Percentiles rank a stretch among this genome's conserved stretches.
These are phyloP conservation scores for Lithosia quadra DNA, from an alignment of 2,888 invertebrate genomes.

Conservation along the genomic window DNA sequence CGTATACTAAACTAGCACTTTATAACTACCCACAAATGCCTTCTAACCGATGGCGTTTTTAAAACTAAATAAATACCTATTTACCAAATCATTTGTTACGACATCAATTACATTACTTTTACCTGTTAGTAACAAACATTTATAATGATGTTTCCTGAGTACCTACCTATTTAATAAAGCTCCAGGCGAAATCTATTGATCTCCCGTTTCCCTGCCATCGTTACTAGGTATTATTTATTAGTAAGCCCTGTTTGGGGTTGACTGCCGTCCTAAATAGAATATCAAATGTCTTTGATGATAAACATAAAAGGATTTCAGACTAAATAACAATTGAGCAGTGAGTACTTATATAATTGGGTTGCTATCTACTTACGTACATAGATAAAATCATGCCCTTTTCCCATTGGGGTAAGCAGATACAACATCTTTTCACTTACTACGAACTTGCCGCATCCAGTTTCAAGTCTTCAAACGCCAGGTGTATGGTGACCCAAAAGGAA, in stretches of 20 bases:
- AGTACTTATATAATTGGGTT: background rate
- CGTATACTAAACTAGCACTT: no score
- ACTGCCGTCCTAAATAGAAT: slow-evolving; percentile 53
- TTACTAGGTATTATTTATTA: slow-evolving; percentile 54
- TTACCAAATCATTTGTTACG: background rate
- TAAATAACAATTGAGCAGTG: background rate
- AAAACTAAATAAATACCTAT: background rate
- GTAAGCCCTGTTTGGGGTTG: slow-evolving; percentile 25
- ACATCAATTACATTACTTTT: background rate
- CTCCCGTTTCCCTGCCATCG: slow-evolving; percentile 29
- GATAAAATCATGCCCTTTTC: no score
- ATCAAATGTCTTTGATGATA: slow-evolving; percentile 47
- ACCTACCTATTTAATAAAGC: slow-evolving; percentile 18
- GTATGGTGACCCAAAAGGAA: no score
- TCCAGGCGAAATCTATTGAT: slow-evolving; percentile 25
- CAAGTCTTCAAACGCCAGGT: no score
- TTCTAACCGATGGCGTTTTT: background rate
- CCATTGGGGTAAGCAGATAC: no score
- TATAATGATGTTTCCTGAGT: slow-evolving; percentile 4
- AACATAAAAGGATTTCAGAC: slow-evolving; percentile 37
- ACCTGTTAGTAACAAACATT: slow-evolving; percentile 1
- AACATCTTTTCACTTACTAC: no score
- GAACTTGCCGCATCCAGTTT: no score
- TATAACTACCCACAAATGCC: no score
- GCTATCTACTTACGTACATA: no score